phyloP scores from a whole-genome alignment of 2,888 invertebrate genomes.

The Liodrosophila aerea region DNA sequence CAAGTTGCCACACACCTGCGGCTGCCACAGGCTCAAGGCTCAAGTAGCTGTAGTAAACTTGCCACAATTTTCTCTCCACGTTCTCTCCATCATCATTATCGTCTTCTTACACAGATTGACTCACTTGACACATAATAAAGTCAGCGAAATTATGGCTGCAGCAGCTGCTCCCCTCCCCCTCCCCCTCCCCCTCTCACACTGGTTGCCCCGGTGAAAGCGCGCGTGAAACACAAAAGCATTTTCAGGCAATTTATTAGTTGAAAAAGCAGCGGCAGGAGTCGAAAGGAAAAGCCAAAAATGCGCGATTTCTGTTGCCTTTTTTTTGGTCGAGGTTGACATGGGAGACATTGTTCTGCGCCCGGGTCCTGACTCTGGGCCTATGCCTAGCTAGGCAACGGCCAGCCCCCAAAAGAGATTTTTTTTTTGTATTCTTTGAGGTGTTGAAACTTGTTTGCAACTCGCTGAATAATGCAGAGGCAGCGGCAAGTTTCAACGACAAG shows the following conservation, averaged over 20 bases:
- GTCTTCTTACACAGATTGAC: conserved; percentile 70
- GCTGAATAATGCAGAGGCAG: conserved; percentile 66
- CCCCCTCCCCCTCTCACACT: not conserved
- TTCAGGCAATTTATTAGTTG: conserved; percentile 72
- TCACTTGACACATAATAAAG: conserved; percentile 78
- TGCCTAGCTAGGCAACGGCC: conserved; percentile 14
- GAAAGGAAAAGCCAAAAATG: conserved; percentile 12
- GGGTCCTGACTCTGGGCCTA: not conserved
- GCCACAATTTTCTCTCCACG: not conserved
- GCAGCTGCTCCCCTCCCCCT: conserved; percentile 32
- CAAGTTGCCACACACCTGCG: conserved; percentile 23
- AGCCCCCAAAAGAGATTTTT: not conserved
- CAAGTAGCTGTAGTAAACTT: not conserved
- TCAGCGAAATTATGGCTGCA: conserved; percentile 71
- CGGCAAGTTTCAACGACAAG: conserved; percentile 45
- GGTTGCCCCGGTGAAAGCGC: conserved; percentile 67
- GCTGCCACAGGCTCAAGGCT: not conserved
- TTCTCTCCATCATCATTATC: conserved; percentile 12
- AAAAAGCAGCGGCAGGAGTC: conserved; percentile 33
- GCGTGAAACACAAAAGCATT: conserved; percentile 74
- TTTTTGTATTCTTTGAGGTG: conserved; percentile 60
- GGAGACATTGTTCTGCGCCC: conserved; percentile 25
- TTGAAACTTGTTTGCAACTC: conserved; percentile 70
- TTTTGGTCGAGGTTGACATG: conserved; percentile 35
- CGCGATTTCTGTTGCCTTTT: conserved; percentile 16